Evolutionary conservation across 1,140 invertebrate species (phyloP).

Genomic region (Nebria ingens): DNA sequence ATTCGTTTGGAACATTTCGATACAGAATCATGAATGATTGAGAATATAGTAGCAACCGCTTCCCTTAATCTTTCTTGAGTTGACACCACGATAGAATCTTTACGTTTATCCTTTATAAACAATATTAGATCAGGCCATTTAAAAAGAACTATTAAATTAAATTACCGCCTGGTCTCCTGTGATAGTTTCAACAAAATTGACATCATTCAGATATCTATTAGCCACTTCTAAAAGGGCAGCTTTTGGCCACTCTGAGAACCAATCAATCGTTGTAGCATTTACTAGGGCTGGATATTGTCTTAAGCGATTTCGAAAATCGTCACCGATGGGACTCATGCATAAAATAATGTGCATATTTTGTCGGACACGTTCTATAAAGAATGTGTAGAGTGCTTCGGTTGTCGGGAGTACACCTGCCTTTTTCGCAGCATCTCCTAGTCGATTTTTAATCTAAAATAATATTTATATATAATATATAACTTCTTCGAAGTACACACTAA

Average conservation of each 20-base stretch:
- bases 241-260: constrained; percentile 78
- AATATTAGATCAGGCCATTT: neutral
- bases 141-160: constrained; percentile 6
- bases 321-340: constrained; percentile 79
- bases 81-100: constrained; percentile 32
- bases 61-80: constrained; percentile 49
- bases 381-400: constrained; percentile 55
- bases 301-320: constrained; percentile 62
- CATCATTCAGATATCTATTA: constrained; percentile 53
- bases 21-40: constrained; percentile 67
- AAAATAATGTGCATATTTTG: constrained; percentile 70
- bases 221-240: constrained; percentile 78
- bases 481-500: too few relatives aligned
- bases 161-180: constrained; percentile 41
- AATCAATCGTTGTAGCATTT: constrained; percentile 79
- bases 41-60: constrained; percentile 58
- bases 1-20: constrained; percentile 56
- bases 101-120: constrained; percentile 18
- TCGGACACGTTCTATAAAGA: constrained; percentile 65
- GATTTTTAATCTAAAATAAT: constrained; percentile 67
- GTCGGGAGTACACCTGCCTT: constrained; percentile 53
- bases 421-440: constrained; percentile 52
- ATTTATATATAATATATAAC: too few relatives aligned
- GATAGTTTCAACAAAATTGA: constrained; percentile 54
- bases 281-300: constrained; percentile 76